These are phyloP conservation scores for Cettia cetti DNA, from an alignment of 2,113 vertebrate species.

Conservation along the genomic window DNA sequence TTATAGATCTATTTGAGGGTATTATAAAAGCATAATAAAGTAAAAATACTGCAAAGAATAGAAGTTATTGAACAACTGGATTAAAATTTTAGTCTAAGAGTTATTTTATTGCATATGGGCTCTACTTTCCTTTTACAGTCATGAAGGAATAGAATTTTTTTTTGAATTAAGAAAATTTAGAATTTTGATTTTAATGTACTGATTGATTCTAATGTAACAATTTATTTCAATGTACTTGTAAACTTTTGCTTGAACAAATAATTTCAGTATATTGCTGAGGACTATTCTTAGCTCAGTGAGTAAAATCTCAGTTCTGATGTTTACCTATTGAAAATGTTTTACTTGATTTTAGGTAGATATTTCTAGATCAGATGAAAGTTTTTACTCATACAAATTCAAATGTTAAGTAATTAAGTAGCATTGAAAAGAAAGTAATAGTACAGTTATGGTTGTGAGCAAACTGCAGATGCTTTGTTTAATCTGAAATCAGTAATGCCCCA, in stretches of 20 bases:
- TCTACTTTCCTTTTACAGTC: slow-evolving; percentile 12
- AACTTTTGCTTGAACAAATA: not conserved
- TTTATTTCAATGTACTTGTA: not conserved
- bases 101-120: slow-evolving; percentile 24
- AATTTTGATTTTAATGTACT: not conserved
- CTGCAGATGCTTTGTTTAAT: not conserved
- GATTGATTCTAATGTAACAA: not conserved
- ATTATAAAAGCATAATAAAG: slow-evolving; percentile 69
- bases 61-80: slow-evolving; percentile 66
- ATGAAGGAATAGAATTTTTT: slow-evolving; percentile 4
- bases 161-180: not conserved
- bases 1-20: slow-evolving; percentile 68
- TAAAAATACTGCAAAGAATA: slow-evolving; percentile 67
- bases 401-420: not conserved
- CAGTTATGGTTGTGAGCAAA: not conserved
- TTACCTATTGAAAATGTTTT: not conserved
- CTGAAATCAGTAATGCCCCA: not conserved
- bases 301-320: not conserved
- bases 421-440: not conserved
- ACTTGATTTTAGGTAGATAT: not conserved
- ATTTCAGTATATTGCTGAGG: not conserved
- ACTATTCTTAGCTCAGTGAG: not conserved
- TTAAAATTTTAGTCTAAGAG: slow-evolving; percentile 59
- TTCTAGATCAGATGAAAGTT: not conserved
- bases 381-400: not conserved